Base-by-base conservation (phyloP, 1,140 invertebrate species). In the Colletes gigas region DNA sequence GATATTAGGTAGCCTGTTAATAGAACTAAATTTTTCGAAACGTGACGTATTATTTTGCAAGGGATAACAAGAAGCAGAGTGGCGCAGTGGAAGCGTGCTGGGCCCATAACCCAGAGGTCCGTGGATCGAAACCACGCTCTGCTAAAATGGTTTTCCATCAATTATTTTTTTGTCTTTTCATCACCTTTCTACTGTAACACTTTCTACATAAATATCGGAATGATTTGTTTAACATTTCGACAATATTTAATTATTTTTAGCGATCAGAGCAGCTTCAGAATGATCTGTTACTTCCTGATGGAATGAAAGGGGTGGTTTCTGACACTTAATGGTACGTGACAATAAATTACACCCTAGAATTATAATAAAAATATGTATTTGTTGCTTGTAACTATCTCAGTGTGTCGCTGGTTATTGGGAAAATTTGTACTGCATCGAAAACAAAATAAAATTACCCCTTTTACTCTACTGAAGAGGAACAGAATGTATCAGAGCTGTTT, bases 51-150 rank as follows among this genome's bases (percentile, higher is more conserved):
- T 39, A 62, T 81, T 19, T 21, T 0, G 0, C 3, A 3, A 63
- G 6, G 0, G 0, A 1, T 0, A 3, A 21, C 8, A 19, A 1
- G 9, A 41, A 96, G 96, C 97, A 98, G 97, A 97, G 97, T 98
- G 97, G 97, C 97, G 97, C 97, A 98, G 97, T 97, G 97, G 97
- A 97, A 98, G 97, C 97, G 97, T 97, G 97, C 97, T 98, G 97
- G 97, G 97, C 97, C 97, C 97, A 98, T 98, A 98, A 98, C 97
- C 97, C 97, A 98, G 97, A 98, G 97, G 97, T 98, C 97, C 96
- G 97, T 97, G 96, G 97, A 97, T 98, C 97, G 97, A 97, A 97
- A 97, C 96, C 96, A 97, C 96, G 96, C 95, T 97, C 96, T 97
- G 96, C 96, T 85, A 85, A 30, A 9, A 47, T 8, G 6, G 9